A percentile compares a stretch with the other conserved stretches of the same genome.
Evolutionary conservation across 2,888 invertebrate genomes (phyloP).

Genomic region (Papilio gigon): DNA sequence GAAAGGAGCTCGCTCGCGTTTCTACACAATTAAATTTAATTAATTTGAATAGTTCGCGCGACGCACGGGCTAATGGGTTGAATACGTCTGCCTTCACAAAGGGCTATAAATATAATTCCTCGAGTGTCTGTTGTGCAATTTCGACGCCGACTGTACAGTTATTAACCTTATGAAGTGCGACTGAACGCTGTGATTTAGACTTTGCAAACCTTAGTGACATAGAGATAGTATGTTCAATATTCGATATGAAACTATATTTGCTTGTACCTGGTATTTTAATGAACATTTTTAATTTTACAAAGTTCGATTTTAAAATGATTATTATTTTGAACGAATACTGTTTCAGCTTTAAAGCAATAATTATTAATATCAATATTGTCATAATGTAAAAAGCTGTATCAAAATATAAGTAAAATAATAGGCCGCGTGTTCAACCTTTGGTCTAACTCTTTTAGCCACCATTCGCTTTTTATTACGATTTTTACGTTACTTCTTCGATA

Average conservation of each 20-base stretch:
- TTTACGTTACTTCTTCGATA: constrained; percentile 17
- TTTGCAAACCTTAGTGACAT: background rate
- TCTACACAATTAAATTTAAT: constrained; percentile 81
- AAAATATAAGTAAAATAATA: background rate
- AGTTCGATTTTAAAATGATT: too few species aligned
- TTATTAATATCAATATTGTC: background rate
- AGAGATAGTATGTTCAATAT: background rate
- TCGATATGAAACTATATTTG: background rate
- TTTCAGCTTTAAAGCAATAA: background rate
- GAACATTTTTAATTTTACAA: too few species aligned
- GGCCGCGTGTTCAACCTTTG: background rate
- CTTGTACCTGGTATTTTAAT: too few species aligned
- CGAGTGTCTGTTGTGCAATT: constrained; percentile 40
- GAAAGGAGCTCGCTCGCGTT: constrained; percentile 57
- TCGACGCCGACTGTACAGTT: constrained; percentile 38
- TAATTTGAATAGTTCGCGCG: constrained; percentile 80
- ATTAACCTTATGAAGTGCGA: constrained; percentile 35
- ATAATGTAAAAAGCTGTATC: background rate
- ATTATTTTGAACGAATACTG: background rate
- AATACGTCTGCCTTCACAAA: constrained; percentile 69
- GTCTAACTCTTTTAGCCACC: background rate
- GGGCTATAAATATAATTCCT: constrained; percentile 63
- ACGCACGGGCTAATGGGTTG: constrained; percentile 72
- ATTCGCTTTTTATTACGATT: constrained; percentile 7
- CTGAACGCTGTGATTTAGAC: constrained; percentile 23